phyloP scores from a whole-genome alignment of 2,113 vertebrate genomes.

The Alces alces region DNA sequence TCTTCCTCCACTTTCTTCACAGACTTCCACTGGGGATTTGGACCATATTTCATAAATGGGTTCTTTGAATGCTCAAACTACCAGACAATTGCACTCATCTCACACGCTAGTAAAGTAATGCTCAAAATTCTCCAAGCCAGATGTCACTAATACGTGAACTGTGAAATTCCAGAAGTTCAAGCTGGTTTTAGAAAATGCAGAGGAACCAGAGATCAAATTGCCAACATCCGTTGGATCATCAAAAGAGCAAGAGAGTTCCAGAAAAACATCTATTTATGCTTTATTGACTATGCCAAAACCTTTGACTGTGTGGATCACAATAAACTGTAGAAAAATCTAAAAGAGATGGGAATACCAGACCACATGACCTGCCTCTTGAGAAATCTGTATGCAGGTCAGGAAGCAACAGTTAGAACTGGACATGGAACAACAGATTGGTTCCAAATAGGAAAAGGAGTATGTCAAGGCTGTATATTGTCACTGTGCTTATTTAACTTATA shows the following conservation, averaged over 20 bases:
- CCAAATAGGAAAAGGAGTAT: background rate
- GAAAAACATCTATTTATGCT: background rate
- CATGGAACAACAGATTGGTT: background rate
- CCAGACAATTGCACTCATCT: background rate
- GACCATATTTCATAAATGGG: background rate
- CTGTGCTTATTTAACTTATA: background rate
- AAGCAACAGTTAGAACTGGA: background rate
- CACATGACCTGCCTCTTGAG: background rate
- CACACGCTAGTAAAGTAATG: background rate
- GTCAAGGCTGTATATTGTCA: background rate
- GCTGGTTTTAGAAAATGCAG: background rate
- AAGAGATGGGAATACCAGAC: background rate
- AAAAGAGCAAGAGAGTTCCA: background rate
- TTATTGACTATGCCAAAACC: background rate
- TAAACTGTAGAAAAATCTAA: background rate
- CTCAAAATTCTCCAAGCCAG: background rate
- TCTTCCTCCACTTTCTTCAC: background rate
- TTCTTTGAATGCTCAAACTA: background rate
- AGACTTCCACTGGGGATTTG: background rate
- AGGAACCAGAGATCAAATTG: background rate
- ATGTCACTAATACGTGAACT: rapidly evolving
- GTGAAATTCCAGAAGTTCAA: background rate
- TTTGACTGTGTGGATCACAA: background rate
- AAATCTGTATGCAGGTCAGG: background rate
- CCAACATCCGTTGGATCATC: background rate